phyloP scores from a whole-genome alignment of 1,140 invertebrate genomes.

The Procambarus virginalis region DNA sequence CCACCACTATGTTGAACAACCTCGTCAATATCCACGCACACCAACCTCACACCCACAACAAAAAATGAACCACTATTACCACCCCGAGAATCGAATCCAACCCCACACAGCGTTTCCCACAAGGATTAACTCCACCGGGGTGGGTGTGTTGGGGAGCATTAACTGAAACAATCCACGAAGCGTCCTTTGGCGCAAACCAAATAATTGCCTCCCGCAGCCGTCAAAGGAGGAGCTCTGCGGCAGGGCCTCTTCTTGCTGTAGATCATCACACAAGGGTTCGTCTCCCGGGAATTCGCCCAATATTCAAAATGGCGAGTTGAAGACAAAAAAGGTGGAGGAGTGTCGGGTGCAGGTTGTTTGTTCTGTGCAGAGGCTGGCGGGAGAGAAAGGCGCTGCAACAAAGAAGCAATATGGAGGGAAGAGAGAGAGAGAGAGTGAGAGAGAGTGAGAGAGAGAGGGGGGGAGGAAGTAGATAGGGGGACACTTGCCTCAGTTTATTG shows the following conservation, averaged over 20 bases:
- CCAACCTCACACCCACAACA: background rate
- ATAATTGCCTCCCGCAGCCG: constrained; percentile 2
- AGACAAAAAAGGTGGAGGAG: constrained; percentile 21
- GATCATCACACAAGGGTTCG: background rate
- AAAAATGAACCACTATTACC: background rate
- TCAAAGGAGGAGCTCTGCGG: background rate
- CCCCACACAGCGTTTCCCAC: constrained; percentile 2
- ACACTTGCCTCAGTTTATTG: background rate
- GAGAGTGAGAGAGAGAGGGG: background rate
- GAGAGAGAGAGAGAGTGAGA: constrained; percentile 3
- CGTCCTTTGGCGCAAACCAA: background rate
- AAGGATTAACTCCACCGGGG: background rate
- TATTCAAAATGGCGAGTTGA: constrained; percentile 46
- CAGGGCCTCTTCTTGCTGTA: background rate
- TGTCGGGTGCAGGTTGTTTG: constrained; percentile 50
- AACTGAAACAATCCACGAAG: background rate
- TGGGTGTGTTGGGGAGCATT: background rate
- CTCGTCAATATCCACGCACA: no score
- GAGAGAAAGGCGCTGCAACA: constrained; percentile 28
- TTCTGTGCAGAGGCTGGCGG: constrained; percentile 31
- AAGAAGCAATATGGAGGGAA: constrained; percentile 38
- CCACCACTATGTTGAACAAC: no score
- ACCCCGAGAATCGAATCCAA: background rate
- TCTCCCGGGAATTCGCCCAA: constrained; percentile 8
- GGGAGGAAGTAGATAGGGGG: background rate